Evolutionary conservation across 1,140 invertebrate species (phyloP), one percentile per base, ranked within the genome.

Genomic region (Portunus trituberculatus): DNA sequence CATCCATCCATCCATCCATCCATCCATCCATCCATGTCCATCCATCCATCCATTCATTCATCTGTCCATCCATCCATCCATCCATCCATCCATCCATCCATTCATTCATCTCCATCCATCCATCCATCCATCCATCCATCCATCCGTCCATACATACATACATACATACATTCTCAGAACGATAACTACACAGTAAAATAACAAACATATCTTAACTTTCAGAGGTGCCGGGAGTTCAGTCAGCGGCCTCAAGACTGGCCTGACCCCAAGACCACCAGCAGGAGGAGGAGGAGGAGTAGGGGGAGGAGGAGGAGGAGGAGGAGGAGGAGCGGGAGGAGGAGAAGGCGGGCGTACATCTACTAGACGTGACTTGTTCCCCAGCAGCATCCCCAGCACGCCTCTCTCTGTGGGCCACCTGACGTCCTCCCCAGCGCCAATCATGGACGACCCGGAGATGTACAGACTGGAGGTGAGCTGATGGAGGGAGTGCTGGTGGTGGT

Each of bases 401-500:
- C 89, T 92, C 31, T 86, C 95, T 39, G 46, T 93, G n/a, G 87
- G 29, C n/a, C 93, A 96, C 83, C 92, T 96, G 31, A 59, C 95
- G 16, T 29, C 89, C 89, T 86, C 93, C 32, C 76, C 45, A 12
- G 45, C 90, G 14, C 89, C 76, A 82, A 87, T 39, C 14, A 94
- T 96, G 93, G 95, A 96, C 83, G 95, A 96, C 84, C 93, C 95
- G 29, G 95, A 96, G 91, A 93, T 96, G 93, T 96, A 92, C 84
- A 91, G 95, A 59, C 46, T 96, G n/a, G 95, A 96, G 95, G 95
- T 96, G 28, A 95, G 39, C 6, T 39, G 39, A n/a, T 39, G 39
- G 39, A 2, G 39, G 39, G n/a, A n/a, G n/a, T n/a, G n/a, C n/a
- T 39, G 39, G 39, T 39, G 39, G 39, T 39, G 39, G 39, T 39